Percentiles rank a stretch among this genome's conserved stretches.
Evolutionary conservation across 2,797 vertebrate genomes (phyloP).

Genomic region (Microtus agrestis): DNA sequence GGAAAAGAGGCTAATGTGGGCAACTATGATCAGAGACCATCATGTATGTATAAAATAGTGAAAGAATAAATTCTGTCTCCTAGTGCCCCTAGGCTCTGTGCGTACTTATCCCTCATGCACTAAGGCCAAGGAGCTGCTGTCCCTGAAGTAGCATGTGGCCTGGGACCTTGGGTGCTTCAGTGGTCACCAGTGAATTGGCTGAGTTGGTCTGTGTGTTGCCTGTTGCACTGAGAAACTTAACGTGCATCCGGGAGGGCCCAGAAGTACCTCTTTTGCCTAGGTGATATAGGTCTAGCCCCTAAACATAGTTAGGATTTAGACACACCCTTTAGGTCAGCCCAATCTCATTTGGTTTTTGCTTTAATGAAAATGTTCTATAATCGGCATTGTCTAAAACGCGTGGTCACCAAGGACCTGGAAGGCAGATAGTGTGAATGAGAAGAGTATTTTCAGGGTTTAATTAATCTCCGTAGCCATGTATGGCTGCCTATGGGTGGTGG

Average conservation of each 20-base stretch:
- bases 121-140: background rate
- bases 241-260: conserved; percentile 30
- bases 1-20: background rate
- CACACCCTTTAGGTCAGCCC: background rate
- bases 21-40: background rate
- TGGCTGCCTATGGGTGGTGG: background rate
- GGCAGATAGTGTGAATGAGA: background rate
- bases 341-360: background rate
- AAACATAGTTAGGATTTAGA: background rate
- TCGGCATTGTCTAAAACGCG: background rate
- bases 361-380: background rate
- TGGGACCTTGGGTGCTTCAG: conserved; percentile 10
- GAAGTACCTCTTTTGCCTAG: conserved; percentile 27
- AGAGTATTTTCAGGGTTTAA: background rate
- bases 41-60: background rate
- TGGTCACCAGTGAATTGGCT: background rate
- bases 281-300: conserved; percentile 24
- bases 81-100: background rate
- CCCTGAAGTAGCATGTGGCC: conserved; percentile 19
- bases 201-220: background rate
- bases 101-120: background rate
- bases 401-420: background rate
- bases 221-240: conserved; percentile 43
- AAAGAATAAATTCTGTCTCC: background rate
- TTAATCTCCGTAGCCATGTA: background rate